These are phyloP conservation scores for Yoshiicerus persimilis DNA, from an alignment of 1,140 invertebrate species.

Conservation along the genomic window DNA sequence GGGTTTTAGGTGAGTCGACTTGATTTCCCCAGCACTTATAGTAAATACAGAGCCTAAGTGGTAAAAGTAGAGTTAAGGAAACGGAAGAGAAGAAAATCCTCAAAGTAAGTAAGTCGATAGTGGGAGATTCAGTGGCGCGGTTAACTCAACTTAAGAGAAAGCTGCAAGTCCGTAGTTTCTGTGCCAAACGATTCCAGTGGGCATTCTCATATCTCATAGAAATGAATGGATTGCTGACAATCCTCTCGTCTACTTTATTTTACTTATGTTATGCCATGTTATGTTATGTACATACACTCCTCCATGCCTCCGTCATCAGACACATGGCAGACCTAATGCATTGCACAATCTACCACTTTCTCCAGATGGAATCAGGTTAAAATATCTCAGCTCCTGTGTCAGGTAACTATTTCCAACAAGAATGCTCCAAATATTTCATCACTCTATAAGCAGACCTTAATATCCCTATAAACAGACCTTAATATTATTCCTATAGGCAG, in stretches of 20 bases:
- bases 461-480: too few species aligned
- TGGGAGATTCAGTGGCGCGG: not conserved
- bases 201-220: conserved; percentile 12
- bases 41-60: too few species aligned
- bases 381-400: too few species aligned
- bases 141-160: not conserved
- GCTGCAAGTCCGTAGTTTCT: conserved; percentile 8
- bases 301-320: not conserved
- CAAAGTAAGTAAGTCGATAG: not conserved
- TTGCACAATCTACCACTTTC: too few species aligned
- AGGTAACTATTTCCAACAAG: too few species aligned
- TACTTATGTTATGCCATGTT: not conserved
- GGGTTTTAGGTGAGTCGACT: not conserved
- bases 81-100: not conserved
- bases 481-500: too few species aligned
- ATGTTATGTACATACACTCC: not conserved
- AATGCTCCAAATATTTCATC: too few species aligned
- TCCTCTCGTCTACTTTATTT: conserved; percentile 6
- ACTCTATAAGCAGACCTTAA: too few species aligned
- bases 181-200: conserved; percentile 12
- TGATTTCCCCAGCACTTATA: not conserved
- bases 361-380: too few species aligned
- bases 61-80: not conserved
- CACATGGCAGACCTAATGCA: too few species aligned
- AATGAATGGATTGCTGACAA: conserved; percentile 6